Base-by-base conservation (phyloP, 2,888 invertebrate species). In the Chesias legatella region DNA sequence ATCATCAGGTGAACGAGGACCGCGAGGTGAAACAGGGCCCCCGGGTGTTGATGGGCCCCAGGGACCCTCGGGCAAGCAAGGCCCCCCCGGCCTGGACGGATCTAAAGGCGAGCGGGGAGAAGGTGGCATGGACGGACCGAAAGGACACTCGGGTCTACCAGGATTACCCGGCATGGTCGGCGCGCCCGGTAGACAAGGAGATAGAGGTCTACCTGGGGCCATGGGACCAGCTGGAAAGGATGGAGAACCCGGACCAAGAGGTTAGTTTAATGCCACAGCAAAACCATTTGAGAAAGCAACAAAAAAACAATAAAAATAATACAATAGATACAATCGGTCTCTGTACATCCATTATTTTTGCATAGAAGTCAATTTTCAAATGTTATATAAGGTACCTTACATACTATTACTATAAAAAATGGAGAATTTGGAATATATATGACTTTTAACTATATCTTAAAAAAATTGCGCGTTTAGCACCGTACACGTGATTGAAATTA, bases 161-260 rank as follows among this genome's bases (percentile, higher is more conserved):
- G 96, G 96, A 4, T 73, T 96, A 22, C 95, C 95, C 60, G 96
- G 97, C 10, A 80, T 94, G 59, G 90, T 93, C 0, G 97, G 97
- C 6, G 73, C 90, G 0, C 89, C 89, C 4, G 94, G 94, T 6
- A 67, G 88, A 5, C 71, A 83, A 34, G 94, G 94, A 9, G 95
- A 95, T 38, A 91, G 91, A 58, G 95, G 95, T 1, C 77, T 81
- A 25, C 86, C 88, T 6, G 92, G 92, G 20, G 60, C 77, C 0
- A 84, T 89, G 59, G 96, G 96, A 17, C 78, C 90, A 1, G 91
- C 93, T 10, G 95, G 95, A 7, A 94, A 94, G 65, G 91, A 93
- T 58, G 95, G 95, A 5, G 94, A 95, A 49, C 63, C 89, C 26
- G 95, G 95, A 34, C 70, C 90, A 3, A 90, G 93, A 84, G 95